phyloP scores from a whole-genome alignment of 2,797 vertebrate genomes.

The Gambusia yucatana region DNA sequence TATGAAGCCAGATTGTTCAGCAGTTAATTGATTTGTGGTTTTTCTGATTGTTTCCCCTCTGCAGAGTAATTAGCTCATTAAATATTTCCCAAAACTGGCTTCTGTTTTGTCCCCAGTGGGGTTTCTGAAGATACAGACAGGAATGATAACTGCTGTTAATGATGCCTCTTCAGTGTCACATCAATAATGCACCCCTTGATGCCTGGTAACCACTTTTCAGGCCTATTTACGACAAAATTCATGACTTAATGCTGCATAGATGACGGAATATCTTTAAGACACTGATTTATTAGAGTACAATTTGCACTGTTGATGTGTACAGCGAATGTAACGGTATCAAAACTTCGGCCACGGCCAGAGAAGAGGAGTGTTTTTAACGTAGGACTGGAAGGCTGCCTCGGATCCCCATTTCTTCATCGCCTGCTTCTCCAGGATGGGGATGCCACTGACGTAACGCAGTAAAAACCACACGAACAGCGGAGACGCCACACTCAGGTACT shows the following conservation, averaged over 20 bases:
- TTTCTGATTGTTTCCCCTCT: background rate
- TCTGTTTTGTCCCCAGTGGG: background rate
- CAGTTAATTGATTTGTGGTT: background rate
- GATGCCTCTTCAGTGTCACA: background rate
- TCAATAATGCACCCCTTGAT: background rate
- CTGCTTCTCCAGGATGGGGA: conserved; percentile 85
- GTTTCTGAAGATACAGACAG: background rate
- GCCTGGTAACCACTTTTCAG: background rate
- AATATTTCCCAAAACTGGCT: background rate
- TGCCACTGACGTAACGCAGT: conserved; percentile 81
- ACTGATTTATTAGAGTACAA: background rate
- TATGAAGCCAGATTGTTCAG: background rate
- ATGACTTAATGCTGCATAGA: background rate
- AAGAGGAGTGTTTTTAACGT: conserved; percentile 81
- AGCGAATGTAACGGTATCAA: conserved; percentile 31
- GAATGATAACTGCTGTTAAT: background rate
- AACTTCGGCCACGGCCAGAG: conserved; percentile 79
- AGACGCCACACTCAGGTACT: conserved; percentile 78
- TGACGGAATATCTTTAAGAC: background rate
- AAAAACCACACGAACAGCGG: conserved; percentile 86
- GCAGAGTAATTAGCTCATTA: conserved; percentile 1
- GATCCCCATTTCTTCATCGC: conserved; percentile 82
- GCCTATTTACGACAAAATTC: background rate
- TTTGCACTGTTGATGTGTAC: background rate
- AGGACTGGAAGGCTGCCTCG: conserved; percentile 75